Conservation (phyloP, 2,888 invertebrate genomes). For the Tolmerus cingulatus region DNA sequence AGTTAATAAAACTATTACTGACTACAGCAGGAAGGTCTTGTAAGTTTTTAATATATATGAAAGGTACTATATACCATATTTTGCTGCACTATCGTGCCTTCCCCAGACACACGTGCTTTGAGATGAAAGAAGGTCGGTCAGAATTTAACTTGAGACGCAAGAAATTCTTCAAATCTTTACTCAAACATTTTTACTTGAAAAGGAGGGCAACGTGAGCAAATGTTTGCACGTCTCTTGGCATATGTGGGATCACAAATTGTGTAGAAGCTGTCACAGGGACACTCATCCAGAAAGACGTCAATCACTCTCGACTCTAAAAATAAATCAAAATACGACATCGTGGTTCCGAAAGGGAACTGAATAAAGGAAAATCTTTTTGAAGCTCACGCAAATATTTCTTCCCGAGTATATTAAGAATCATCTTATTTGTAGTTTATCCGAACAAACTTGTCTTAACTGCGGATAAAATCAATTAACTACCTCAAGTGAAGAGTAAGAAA, state of each 20-base stretch:
- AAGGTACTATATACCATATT: not conserved
- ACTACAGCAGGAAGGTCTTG: not conserved
- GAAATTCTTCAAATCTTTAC: not conserved
- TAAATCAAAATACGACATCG: not conserved
- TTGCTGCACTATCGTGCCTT: not conserved
- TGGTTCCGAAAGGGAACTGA: not conserved
- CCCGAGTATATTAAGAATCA: not conserved
- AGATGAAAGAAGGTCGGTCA: not conserved
- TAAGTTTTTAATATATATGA: not conserved
- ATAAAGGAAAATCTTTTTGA: not conserved
- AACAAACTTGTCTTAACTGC: not conserved
- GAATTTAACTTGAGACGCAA: not conserved
- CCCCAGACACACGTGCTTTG: not conserved
- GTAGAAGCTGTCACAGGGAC: not conserved
- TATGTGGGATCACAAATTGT: not conserved
- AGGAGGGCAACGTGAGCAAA: not conserved
- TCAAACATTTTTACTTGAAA: not conserved
- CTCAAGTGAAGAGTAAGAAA: not conserved
- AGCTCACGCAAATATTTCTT: not conserved
- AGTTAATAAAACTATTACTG: not conserved
- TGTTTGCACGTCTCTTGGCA: not conserved
- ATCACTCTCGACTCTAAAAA: not conserved
- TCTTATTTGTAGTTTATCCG: not conserved
- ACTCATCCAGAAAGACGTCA: not conserved
- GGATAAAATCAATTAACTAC: not conserved